Percentiles rank a stretch among this genome's conserved stretches.
Evolutionary conservation across 2,888 invertebrate genomes (phyloP).

Genomic region (Amphipyra berbera): DNA sequence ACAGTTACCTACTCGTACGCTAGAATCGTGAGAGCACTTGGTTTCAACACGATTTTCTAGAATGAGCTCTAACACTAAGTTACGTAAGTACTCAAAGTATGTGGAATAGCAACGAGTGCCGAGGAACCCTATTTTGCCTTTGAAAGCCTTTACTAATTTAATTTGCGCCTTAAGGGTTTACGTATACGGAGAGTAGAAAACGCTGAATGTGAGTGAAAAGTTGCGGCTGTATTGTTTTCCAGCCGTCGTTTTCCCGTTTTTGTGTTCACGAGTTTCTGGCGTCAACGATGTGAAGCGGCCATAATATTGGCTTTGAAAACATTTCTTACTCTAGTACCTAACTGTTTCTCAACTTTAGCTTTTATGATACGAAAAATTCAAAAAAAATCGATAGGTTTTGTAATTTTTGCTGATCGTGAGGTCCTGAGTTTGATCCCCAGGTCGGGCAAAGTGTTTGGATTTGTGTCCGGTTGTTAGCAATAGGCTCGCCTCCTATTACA

Average conservation of each 20-base stretch:
- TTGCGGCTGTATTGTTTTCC: conserved; percentile 39
- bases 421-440: no score
- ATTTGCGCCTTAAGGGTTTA: conserved; percentile 63
- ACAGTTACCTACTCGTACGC: conserved; percentile 1
- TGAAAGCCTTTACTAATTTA: conserved; percentile 73
- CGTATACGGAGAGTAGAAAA: conserved; percentile 39
- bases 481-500: no score
- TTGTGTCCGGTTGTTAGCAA: no score
- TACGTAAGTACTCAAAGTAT: conserved; percentile 42
- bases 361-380: no score
- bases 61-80: conserved; percentile 34
- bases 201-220: conserved; percentile 39
- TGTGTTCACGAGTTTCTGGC: conserved; percentile 29
- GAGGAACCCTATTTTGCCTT: conserved; percentile 61
- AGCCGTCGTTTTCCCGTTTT: conserved; percentile 10
- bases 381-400: no score
- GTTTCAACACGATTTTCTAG: conserved; percentile 28
- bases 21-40: conserved; percentile 28
- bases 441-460: no score
- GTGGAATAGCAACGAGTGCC: conserved; percentile 38
- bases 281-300: conserved; percentile 5
- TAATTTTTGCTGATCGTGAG: no score
- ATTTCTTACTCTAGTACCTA: neutral
- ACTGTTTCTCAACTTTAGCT: neutral
- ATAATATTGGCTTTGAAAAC: neutral